Conservation (phyloP, 2,113 vertebrate species). For the Chloebia gouldiae region DNA sequence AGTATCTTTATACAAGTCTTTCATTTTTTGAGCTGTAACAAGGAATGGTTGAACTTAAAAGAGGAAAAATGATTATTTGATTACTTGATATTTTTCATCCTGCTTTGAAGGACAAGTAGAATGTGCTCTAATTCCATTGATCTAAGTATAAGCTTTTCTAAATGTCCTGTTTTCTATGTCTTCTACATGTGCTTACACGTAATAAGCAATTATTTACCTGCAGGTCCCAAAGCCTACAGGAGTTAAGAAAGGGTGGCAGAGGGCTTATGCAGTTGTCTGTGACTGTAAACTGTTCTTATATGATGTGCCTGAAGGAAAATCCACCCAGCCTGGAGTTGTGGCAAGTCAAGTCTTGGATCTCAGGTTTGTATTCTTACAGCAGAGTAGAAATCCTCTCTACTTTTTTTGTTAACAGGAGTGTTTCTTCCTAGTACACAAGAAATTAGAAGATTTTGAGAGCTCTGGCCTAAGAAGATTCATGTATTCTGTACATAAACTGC, state of each 20-base stretch:
- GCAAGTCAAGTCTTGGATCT: conserved; percentile 95
- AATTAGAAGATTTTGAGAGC: background rate
- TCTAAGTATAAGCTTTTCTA: background rate
- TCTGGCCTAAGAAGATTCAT: background rate
- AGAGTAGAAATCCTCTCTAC: background rate
- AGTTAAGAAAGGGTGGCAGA: conserved; percentile 97
- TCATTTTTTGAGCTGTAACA: background rate
- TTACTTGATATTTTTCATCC: background rate
- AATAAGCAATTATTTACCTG: conserved; percentile 11
- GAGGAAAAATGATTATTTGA: background rate
- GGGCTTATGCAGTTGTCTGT: conserved; percentile 91
- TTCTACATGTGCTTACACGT: background rate
- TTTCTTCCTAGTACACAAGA: background rate
- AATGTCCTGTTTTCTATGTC: background rate
- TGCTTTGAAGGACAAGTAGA: background rate
- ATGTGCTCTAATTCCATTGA: background rate
- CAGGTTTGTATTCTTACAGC: conserved; percentile 74
- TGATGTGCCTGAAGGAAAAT: conserved; percentile 92
- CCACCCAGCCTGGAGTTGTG: conserved; percentile 88
- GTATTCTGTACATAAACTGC: background rate
- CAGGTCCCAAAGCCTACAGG: conserved; percentile 97
- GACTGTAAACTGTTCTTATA: conserved; percentile 97
- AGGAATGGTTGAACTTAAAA: background rate
- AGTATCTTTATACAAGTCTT: background rate
- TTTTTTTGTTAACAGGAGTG: background rate